Percentiles rank a stretch among this genome's conserved stretches.
Evolutionary conservation across 2,888 invertebrate genomes (phyloP).

Genomic region (Andrena trimmerana): DNA sequence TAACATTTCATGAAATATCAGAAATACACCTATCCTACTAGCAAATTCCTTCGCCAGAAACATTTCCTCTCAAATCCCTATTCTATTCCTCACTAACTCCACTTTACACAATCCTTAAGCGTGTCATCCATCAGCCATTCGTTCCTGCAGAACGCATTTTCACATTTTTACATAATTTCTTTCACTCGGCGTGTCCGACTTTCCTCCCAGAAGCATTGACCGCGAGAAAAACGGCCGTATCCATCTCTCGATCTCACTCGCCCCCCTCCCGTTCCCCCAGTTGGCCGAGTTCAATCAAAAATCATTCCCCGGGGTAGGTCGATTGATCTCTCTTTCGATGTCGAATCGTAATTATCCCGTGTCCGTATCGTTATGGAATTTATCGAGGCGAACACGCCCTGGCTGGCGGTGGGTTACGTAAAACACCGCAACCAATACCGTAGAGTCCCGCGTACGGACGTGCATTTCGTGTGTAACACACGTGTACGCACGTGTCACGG

Average conservation of each 20-base stretch:
- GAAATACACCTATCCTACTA: too few relatives aligned
- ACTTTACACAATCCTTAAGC: not conserved
- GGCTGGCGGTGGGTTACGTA: conserved; percentile 71
- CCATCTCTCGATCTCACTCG: conserved; percentile 21
- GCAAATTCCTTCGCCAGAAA: too few relatives aligned
- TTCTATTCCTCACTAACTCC: too few relatives aligned
- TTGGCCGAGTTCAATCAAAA: conserved; percentile 30
- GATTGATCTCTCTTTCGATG: conserved; percentile 60
- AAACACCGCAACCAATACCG: conserved; percentile 64
- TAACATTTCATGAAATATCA: too few relatives aligned
- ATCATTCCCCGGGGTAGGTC: conserved; percentile 29
- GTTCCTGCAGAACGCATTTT: not conserved
- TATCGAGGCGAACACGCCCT: conserved; percentile 76
- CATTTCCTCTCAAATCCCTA: too few relatives aligned
- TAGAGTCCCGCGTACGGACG: conserved; percentile 56
- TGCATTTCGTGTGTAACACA: conserved; percentile 40
- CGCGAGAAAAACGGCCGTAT: conserved; percentile 6
- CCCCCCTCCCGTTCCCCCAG: not conserved
- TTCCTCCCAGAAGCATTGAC: conserved; percentile 11
- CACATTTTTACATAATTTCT: conserved; percentile 17
- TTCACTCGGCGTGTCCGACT: conserved; percentile 6
- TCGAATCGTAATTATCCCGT: conserved; percentile 72
- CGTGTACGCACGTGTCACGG: conserved; percentile 48
- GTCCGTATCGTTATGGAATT: conserved; percentile 79
- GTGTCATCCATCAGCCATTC: not conserved